These are phyloP conservation scores for Plectropomus leopardus DNA, from an alignment of 2,113 vertebrate genomes.

Conservation along the genomic window DNA sequence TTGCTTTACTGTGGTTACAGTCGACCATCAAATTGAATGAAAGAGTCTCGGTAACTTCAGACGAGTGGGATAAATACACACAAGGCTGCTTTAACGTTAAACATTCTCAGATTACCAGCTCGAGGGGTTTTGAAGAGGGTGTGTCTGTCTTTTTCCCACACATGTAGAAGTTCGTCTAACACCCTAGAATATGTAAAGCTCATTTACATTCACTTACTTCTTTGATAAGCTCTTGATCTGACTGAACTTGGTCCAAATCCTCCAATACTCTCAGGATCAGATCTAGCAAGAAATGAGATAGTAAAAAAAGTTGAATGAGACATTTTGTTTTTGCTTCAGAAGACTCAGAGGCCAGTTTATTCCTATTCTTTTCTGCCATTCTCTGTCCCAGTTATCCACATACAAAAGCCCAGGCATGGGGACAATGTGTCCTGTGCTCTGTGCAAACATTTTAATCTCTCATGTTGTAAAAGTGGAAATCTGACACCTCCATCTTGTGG, in stretches of 20 bases:
- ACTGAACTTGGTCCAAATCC: accelerated
- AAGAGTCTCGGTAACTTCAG: conserved; percentile 3
- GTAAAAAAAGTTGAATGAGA: not conserved
- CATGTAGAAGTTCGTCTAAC: not conserved
- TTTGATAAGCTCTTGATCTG: conserved; percentile 35
- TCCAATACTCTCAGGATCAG: conserved; percentile 59
- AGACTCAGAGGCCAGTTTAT: not conserved
- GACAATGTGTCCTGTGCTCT: conserved; percentile 32
- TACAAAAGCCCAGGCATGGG: conserved; percentile 12
- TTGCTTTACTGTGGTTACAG: conserved; percentile 24
- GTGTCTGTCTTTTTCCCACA: conserved; percentile 7
- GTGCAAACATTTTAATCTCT: conserved; percentile 45
- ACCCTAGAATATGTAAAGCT: not conserved
- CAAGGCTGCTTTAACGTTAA: conserved; percentile 10
- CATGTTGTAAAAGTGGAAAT: conserved; percentile 57
- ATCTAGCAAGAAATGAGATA: conserved; percentile 62
- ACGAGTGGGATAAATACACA: conserved; percentile 4
- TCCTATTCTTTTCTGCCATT: not conserved
- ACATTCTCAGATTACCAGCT: conserved; percentile 43
- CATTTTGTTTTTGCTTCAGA: not conserved
- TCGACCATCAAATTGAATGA: conserved; percentile 14
- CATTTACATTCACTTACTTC: conserved; percentile 66
- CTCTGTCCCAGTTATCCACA: not conserved
- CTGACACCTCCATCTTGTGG: conserved; percentile 48
- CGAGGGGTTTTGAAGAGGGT: not conserved